phyloP scores from a whole-genome alignment of 2,113 vertebrate genomes.

The Morone saxatilis region DNA sequence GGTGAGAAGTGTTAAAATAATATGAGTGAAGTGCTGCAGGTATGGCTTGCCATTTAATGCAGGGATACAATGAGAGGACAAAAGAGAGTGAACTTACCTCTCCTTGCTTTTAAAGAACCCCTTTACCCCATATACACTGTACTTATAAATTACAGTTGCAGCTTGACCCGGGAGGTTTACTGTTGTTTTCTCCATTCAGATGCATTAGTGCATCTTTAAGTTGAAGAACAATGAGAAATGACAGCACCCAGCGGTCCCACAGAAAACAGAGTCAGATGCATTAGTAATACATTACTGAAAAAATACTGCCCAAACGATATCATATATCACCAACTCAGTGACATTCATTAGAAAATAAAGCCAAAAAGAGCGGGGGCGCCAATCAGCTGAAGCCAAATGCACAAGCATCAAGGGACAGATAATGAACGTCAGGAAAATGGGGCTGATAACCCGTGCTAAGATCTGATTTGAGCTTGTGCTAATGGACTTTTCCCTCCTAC shows the following conservation, averaged over 20 bases:
- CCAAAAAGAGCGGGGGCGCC: constrained; percentile 76
- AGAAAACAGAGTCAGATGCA: constrained; percentile 63
- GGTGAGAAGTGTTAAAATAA: constrained; percentile 68
- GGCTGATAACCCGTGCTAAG: constrained; percentile 79
- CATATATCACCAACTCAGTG: constrained; percentile 74
- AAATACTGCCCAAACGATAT: constrained; percentile 72
- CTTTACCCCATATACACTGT: constrained; percentile 17
- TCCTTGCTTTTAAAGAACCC: constrained; percentile 43
- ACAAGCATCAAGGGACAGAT: constrained; percentile 83
- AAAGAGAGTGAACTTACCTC: constrained; percentile 54
- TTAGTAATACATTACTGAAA: constrained; percentile 76
- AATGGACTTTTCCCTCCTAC: constrained; percentile 85
- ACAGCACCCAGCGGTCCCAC: constrained; percentile 66
- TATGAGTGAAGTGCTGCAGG: constrained; percentile 60
- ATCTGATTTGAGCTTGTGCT: constrained; percentile 83
- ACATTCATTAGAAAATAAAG: constrained; percentile 81
- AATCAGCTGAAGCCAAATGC: constrained; percentile 80
- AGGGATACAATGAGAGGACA: constrained; percentile 53
- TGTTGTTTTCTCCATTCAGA: constrained; percentile 56
- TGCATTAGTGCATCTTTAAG: constrained; percentile 66
- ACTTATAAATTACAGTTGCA: constrained; percentile 51
- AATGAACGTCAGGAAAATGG: constrained; percentile 83
- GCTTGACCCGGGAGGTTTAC: constrained; percentile 57
- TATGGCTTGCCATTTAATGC: constrained; percentile 53
- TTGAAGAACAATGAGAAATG: constrained; percentile 44